phyloP scores from a whole-genome alignment of 2,113 vertebrate species.

The Craseonycteris thonglongyai region DNA sequence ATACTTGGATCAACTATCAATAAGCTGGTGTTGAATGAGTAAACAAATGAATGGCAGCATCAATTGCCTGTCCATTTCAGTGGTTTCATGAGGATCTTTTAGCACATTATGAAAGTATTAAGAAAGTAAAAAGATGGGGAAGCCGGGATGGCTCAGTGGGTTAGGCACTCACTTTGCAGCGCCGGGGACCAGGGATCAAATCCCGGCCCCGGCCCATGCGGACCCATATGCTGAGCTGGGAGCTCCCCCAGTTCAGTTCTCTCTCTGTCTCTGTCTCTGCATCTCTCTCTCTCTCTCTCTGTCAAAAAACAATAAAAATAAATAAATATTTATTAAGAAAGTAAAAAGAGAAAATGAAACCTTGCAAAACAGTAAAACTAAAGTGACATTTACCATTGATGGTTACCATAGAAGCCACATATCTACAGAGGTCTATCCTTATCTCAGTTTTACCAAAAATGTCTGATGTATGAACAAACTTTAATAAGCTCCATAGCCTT shows the following conservation, averaged over 20 bases:
- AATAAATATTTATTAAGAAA: not conserved
- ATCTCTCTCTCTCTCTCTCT: too few species aligned
- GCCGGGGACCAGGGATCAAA: too few species aligned
- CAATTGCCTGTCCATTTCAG: not conserved
- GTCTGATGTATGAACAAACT: not conserved
- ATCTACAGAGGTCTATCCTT: not conserved
- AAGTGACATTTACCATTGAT: not conserved
- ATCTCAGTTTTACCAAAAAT: not conserved
- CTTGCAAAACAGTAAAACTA: not conserved
- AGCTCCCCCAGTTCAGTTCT: too few species aligned
- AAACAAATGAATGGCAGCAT: not conserved
- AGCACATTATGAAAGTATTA: not conserved
- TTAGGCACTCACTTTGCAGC: too few species aligned
- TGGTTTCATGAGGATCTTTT: not conserved
- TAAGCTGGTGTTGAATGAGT: not conserved
- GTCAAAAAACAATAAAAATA: too few species aligned
- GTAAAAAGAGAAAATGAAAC: not conserved
- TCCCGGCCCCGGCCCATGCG: too few species aligned
- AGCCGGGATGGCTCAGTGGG: too few species aligned
- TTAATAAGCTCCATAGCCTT: not conserved
- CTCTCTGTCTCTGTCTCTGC: too few species aligned
- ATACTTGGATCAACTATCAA: not conserved
- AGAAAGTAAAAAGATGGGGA: not conserved
- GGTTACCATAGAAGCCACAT: not conserved
- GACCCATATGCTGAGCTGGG: too few species aligned